Conservation (phyloP, 2,888 invertebrate species). For the Dastarcus helophoroides region DNA sequence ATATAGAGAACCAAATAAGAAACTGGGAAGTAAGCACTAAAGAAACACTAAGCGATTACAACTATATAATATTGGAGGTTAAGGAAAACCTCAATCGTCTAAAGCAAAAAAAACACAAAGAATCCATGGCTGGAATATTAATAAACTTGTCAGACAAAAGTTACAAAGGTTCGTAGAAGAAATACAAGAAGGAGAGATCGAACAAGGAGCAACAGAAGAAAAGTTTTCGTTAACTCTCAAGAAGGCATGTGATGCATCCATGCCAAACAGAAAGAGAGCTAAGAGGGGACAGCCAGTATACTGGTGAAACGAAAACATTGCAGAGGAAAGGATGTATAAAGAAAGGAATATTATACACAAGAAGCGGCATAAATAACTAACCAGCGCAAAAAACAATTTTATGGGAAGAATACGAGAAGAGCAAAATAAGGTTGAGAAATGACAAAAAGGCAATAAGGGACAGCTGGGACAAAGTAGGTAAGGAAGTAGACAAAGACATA, state of each 20-base stretch:
- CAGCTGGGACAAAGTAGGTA: slow-evolving; percentile 1
- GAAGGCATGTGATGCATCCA: neutral
- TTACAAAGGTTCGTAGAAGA: neutral
- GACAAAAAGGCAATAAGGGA: neutral
- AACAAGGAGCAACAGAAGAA: neutral
- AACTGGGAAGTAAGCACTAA: slow-evolving; percentile 12
- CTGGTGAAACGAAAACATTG: slow-evolving; percentile 2
- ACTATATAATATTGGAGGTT: slow-evolving; percentile 11
- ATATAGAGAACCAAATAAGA: slow-evolving; percentile 1
- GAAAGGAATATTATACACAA: neutral
- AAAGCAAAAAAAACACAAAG: neutral
- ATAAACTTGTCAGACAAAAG: neutral
- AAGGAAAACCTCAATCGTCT: neutral
- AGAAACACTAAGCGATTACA: slow-evolving; percentile 15
- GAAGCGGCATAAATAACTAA: neutral
- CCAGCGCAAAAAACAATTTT: neutral
- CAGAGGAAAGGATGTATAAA: slow-evolving; percentile 1
- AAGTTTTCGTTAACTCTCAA: neutral
- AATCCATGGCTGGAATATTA: neutral
- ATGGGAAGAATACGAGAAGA: neutral
- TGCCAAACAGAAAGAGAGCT: neutral
- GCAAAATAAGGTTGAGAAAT: neutral
- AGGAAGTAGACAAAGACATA: neutral
- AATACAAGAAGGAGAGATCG: neutral
- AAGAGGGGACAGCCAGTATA: neutral